phyloP scores from a whole-genome alignment of 1,140 invertebrate genomes.

The Nebria ingens region DNA sequence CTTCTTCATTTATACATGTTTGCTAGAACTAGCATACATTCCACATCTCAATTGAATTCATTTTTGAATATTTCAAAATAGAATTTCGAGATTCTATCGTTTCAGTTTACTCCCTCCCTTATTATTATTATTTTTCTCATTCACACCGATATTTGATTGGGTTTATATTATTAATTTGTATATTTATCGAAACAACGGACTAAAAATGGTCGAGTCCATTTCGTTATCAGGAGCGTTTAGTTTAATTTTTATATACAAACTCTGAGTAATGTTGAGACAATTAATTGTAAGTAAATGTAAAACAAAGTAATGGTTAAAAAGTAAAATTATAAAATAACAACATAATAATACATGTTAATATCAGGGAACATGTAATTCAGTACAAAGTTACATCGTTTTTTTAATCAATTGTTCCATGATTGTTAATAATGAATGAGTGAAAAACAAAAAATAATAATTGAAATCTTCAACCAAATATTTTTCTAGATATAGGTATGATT shows the following conservation, averaged over 20 bases:
- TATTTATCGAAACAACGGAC: background rate
- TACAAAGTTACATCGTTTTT: slow-evolving; percentile 22
- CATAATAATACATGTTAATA: slow-evolving; percentile 6
- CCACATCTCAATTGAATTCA: too few species aligned
- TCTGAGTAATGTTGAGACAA: slow-evolving; percentile 3
- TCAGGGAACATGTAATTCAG: slow-evolving; percentile 23
- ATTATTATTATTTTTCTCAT: too few species aligned
- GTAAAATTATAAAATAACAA: slow-evolving; percentile 4
- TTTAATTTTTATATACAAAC: slow-evolving; percentile 11
- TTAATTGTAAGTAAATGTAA: slow-evolving; percentile 3
- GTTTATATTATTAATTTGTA: too few species aligned
- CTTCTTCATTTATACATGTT: too few species aligned
- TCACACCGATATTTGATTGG: too few species aligned
- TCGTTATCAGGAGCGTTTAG: slow-evolving; percentile 7
- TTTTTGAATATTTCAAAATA: too few species aligned
- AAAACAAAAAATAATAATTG: too few species aligned
- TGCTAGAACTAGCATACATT: too few species aligned
- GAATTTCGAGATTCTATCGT: too few species aligned
- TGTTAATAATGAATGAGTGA: background rate
- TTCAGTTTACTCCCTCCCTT: too few species aligned
- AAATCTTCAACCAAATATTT: slow-evolving; percentile 24
- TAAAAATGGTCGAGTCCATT: background rate
- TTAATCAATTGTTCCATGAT: slow-evolving; percentile 13
- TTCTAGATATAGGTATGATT: slow-evolving; percentile 19
- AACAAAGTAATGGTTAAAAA: background rate